Evolutionary conservation across 2,113 vertebrate genomes (phyloP).

Genomic region (Aythya baeri): DNA sequence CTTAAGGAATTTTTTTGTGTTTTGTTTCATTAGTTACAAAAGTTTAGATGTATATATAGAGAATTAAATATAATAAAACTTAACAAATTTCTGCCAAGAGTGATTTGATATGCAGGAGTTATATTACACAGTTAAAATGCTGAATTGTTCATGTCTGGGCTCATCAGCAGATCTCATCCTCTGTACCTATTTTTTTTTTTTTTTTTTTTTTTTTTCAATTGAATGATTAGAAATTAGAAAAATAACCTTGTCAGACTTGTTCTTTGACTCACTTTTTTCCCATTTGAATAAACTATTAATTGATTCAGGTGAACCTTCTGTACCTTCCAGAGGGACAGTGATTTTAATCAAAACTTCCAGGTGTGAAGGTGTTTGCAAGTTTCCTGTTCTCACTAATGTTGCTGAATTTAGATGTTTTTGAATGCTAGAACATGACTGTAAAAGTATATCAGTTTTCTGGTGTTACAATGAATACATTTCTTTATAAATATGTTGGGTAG

Average conservation of each 20-base stretch:
- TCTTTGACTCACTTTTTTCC: neutral
- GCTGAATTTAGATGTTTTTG: neutral
- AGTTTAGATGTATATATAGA: neutral
- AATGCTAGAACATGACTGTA: neutral
- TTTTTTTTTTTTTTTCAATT: neutral
- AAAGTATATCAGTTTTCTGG: neutral
- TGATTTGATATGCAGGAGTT: neutral
- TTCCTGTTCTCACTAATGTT: neutral
- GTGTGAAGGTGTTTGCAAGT: neutral
- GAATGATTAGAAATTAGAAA: neutral
- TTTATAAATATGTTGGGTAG: neutral
- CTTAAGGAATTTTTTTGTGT: neutral
- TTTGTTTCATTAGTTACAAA: neutral
- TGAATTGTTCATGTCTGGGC: neutral
- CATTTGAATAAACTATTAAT: neutral
- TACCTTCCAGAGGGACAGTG: neutral
- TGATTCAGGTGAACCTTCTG: neutral
- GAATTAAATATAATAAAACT: neutral
- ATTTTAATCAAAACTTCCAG: neutral
- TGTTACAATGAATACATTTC: neutral
- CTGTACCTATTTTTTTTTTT: neutral
- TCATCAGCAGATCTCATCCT: neutral
- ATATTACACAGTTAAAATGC: neutral
- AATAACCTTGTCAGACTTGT: neutral
- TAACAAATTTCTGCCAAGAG: neutral